These are phyloP conservation scores for Amniataba percoides DNA, from an alignment of 2,797 vertebrate genomes.

Conservation along the genomic window DNA sequence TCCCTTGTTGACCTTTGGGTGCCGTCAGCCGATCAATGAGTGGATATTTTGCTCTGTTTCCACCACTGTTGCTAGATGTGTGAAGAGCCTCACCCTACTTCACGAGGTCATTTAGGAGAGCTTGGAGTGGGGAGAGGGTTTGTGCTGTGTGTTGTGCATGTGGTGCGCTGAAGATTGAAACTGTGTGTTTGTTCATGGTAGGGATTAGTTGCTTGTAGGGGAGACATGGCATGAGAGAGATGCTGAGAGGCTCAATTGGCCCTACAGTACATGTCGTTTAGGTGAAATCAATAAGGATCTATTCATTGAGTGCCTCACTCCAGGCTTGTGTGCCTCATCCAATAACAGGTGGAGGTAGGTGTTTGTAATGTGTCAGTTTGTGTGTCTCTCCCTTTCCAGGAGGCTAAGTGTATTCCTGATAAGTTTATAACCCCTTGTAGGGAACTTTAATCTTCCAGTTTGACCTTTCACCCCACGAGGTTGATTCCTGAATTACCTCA, in stretches of 20 bases:
- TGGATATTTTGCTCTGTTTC: conserved; percentile 74
- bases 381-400: conserved; percentile 45
- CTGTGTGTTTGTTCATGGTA: conserved; percentile 41
- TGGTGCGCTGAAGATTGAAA: conserved; percentile 45
- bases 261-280: conserved; percentile 67
- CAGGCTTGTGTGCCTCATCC: conserved; percentile 61
- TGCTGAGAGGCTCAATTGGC: conserved; percentile 76
- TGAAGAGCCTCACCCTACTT: conserved; percentile 74
- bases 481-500: conserved; percentile 33
- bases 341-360: conserved; percentile 66
- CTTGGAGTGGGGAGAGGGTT: conserved; percentile 59
- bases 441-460: conserved; percentile 36
- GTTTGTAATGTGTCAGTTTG: conserved; percentile 33
- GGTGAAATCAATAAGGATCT: conserved; percentile 84
- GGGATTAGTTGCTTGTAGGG: conserved; percentile 53
- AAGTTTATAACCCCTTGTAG: conserved; percentile 55
- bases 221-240: conserved; percentile 57
- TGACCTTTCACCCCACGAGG: conserved; percentile 56
- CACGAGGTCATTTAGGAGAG: conserved; percentile 70
- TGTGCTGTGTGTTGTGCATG: conserved; percentile 35
- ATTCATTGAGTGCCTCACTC: conserved; percentile 78
- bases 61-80: conserved; percentile 52
- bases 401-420: conserved; percentile 61
- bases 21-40: conserved; percentile 74
- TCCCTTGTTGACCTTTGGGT: conserved; percentile 81